phyloP scores from a whole-genome alignment of 2,888 invertebrate genomes.

The Yponomeuta malinellus region DNA sequence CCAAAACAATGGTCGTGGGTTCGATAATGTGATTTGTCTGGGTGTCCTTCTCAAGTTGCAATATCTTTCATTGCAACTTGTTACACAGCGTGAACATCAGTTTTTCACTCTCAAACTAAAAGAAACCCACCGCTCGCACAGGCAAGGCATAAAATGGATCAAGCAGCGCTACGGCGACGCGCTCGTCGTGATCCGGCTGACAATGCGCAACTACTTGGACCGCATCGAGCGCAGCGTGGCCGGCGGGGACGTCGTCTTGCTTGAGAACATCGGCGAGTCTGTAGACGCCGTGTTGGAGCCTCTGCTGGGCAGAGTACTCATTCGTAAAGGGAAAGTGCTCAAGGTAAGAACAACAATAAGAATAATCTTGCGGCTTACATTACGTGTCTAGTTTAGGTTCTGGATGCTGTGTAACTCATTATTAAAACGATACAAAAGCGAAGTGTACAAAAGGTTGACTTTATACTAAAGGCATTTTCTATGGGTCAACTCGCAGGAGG shows the following conservation, averaged over 20 bases:
- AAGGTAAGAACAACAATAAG: constrained; percentile 45
- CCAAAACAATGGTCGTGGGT: too few species aligned
- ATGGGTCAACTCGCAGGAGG: too few species aligned
- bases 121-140: constrained; percentile 36
- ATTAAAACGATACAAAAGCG: too few species aligned
- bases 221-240: constrained; percentile 84
- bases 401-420: too few species aligned
- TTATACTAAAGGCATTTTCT: too few species aligned
- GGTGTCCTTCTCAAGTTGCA: too few species aligned
- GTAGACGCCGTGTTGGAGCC: constrained; percentile 95
- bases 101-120: not conserved
- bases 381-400: not conserved
- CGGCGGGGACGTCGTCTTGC: constrained; percentile 84
- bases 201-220: constrained; percentile 89
- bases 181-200: constrained; percentile 84
- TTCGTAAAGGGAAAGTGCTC: constrained; percentile 88
- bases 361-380: too few species aligned
- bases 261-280: constrained; percentile 93
- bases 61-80: too few species aligned
- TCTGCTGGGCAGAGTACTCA: constrained; percentile 88
- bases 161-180: constrained; percentile 87
- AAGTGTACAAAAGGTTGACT: too few species aligned
- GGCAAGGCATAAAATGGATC: constrained; percentile 96
- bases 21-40: too few species aligned
- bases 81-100: too few species aligned